phyloP scores from a whole-genome alignment of 2,888 invertebrate genomes.

The Dryomyza anilis region DNA sequence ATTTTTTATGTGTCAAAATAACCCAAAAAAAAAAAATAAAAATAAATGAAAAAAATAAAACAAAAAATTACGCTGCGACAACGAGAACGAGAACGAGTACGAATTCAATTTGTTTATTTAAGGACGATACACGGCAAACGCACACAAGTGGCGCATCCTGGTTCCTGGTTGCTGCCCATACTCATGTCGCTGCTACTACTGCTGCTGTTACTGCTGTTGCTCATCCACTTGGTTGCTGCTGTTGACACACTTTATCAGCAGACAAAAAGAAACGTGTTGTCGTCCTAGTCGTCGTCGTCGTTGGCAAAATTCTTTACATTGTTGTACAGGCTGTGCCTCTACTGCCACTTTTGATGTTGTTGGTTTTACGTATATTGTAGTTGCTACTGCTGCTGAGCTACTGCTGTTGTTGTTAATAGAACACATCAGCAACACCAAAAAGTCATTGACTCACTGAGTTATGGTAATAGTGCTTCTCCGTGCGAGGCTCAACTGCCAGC shows the following conservation, averaged over 20 bases:
- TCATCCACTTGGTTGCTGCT: constrained; percentile 35
- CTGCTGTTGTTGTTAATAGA: constrained; percentile 53
- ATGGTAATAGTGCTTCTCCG: constrained; percentile 46
- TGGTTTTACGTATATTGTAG: not conserved
- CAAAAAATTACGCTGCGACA: not conserved
- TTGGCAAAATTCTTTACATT: constrained; percentile 5
- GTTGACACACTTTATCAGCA: constrained; percentile 52
- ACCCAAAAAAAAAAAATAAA: constrained; percentile 2
- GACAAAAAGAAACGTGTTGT: constrained; percentile 49
- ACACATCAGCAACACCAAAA: constrained; percentile 55
- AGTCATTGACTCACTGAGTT: constrained; percentile 58
- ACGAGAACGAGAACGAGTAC: not conserved
- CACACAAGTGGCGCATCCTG: not conserved
- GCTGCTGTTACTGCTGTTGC: constrained; percentile 37
- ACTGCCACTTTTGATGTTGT: not conserved
- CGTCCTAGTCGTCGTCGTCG: constrained; percentile 28
- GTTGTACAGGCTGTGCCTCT: constrained; percentile 1
- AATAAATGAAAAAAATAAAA: not conserved
- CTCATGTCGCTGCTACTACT: constrained; percentile 36
- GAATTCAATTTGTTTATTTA: constrained; percentile 29
- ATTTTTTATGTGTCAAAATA: constrained; percentile 15
- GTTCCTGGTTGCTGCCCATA: constrained; percentile 25
- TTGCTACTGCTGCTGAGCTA: constrained; percentile 29
- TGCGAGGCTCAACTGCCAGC: constrained; percentile 22
- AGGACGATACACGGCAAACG: constrained; percentile 4